phyloP scores from a whole-genome alignment of 1,140 invertebrate genomes.

The Drosophila bocqueti region DNA sequence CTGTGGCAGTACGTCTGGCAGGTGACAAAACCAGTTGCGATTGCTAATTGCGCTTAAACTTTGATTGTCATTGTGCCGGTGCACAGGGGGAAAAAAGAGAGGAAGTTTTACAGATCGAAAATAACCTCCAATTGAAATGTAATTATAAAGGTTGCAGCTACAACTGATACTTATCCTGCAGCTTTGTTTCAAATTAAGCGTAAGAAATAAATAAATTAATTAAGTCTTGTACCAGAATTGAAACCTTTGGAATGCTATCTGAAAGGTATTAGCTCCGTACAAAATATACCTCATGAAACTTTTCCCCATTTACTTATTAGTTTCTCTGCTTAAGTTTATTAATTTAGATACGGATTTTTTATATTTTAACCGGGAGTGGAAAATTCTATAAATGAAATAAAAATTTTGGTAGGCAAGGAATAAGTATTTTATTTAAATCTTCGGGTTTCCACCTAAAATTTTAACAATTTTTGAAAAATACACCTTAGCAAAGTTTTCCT shows the following conservation, averaged over 20 bases:
- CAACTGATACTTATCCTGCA: too few species aligned
- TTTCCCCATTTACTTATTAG: background rate
- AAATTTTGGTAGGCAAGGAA: too few species aligned
- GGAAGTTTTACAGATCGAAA: background rate
- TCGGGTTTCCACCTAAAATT: too few species aligned
- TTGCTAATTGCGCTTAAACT: conserved; percentile 66
- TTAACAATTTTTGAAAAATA: too few species aligned
- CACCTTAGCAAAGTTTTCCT: too few species aligned
- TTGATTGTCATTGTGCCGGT: conserved; percentile 52
- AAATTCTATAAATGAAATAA: too few species aligned
- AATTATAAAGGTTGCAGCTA: background rate
- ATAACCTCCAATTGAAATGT: background rate
- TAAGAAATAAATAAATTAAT: too few species aligned
- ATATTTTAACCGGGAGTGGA: too few species aligned
- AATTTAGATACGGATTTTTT: background rate
- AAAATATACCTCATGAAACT: too few species aligned
- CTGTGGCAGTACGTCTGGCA: conserved; percentile 39
- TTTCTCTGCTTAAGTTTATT: background rate
- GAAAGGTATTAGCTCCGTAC: background rate
- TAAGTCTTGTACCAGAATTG: background rate
- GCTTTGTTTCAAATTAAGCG: too few species aligned
- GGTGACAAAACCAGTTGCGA: conserved; percentile 78
- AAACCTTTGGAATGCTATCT: background rate
- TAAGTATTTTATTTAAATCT: too few species aligned
- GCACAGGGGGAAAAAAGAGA: background rate